Conservation (phyloP, 2,797 vertebrate species). For the Enteromius viviparus region DNA sequence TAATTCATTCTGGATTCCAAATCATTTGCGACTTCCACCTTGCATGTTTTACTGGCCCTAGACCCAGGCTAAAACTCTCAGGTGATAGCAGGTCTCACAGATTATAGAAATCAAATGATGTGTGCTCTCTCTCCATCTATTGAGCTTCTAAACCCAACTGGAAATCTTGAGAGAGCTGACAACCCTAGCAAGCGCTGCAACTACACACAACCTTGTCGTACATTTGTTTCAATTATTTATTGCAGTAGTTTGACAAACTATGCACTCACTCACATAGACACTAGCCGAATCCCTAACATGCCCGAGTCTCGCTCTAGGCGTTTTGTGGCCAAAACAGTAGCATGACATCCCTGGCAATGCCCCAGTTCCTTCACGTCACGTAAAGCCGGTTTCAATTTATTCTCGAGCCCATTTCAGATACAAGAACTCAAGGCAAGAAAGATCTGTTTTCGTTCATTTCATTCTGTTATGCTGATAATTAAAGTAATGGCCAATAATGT, state of each 20-base stretch:
- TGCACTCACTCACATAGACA: neutral
- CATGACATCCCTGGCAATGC: neutral
- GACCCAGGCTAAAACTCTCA: conserved; percentile 17
- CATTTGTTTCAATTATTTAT: conserved; percentile 43
- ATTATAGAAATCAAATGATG: conserved; percentile 70
- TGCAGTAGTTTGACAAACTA: conserved; percentile 5
- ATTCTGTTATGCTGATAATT: conserved; percentile 17
- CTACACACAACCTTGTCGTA: conserved; percentile 12
- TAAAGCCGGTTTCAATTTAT: conserved; percentile 2
- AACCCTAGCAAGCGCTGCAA: conserved; percentile 21
- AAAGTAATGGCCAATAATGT: conserved; percentile 28
- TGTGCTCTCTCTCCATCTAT: conserved; percentile 48
- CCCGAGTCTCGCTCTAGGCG: conserved; percentile 23
- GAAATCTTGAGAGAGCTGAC: conserved; percentile 24
- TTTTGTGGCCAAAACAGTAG: conserved; percentile 18
- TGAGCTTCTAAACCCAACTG: conserved; percentile 11
- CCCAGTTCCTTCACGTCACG: conserved; percentile 10
- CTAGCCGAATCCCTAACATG: conserved; percentile 10
- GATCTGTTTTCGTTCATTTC: conserved; percentile 29
- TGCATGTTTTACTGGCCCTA: conserved; percentile 9
- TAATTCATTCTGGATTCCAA: conserved; percentile 10
- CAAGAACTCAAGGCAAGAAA: conserved; percentile 29
- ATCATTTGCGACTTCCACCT: conserved; percentile 23
- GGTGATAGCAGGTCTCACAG: conserved; percentile 42
- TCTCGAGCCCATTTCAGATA: conserved; percentile 1